Evolutionary conservation across 1,140 invertebrate genomes (phyloP).

Genomic region (Procambarus clarkii): DNA sequence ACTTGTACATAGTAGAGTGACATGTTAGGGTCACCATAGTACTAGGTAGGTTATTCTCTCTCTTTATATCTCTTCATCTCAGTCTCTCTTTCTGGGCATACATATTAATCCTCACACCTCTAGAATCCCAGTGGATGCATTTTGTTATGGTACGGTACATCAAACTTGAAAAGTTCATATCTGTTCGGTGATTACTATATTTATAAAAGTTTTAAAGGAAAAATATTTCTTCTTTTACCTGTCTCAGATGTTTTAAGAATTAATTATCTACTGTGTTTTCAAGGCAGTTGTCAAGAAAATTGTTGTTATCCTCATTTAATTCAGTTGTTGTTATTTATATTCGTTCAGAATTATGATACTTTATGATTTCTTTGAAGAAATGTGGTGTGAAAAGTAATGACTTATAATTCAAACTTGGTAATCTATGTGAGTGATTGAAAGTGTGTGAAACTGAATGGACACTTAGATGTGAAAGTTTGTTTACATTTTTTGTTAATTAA

Average conservation of each 20-base stretch:
- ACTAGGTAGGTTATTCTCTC: conserved; percentile 53
- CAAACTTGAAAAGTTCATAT: conserved; percentile 31
- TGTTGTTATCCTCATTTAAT: conserved; percentile 63
- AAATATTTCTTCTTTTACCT: conserved; percentile 50
- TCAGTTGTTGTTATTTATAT: conserved; percentile 65
- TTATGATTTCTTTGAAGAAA: conserved; percentile 43
- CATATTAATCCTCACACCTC: conserved; percentile 58
- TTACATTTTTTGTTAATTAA: conserved; percentile 42
- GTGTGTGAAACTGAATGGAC: conserved; percentile 50
- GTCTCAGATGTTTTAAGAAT: conserved; percentile 43
- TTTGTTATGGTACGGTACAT: conserved; percentile 46
- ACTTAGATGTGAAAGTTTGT: conserved; percentile 35
- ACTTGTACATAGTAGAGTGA: conserved; percentile 65
- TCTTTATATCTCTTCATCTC: conserved; percentile 36
- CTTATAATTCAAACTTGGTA: conserved; percentile 39
- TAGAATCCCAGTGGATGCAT: conserved; percentile 58
- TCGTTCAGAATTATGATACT: conserved; percentile 61
- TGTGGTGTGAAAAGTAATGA: conserved; percentile 45
- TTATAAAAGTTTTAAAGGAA: conserved; percentile 22
- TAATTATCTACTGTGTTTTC: conserved; percentile 15
- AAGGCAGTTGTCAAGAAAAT: conserved; percentile 55
- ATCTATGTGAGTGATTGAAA: conserved; percentile 52
- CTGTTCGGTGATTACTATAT: conserved; percentile 34
- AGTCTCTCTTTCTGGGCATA: conserved; percentile 59
- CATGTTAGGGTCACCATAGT: conserved; percentile 56